Evolutionary conservation across 1,140 invertebrate species (phyloP), one percentile per base, ranked within the genome.

Genomic region (Euwallacea similis): DNA sequence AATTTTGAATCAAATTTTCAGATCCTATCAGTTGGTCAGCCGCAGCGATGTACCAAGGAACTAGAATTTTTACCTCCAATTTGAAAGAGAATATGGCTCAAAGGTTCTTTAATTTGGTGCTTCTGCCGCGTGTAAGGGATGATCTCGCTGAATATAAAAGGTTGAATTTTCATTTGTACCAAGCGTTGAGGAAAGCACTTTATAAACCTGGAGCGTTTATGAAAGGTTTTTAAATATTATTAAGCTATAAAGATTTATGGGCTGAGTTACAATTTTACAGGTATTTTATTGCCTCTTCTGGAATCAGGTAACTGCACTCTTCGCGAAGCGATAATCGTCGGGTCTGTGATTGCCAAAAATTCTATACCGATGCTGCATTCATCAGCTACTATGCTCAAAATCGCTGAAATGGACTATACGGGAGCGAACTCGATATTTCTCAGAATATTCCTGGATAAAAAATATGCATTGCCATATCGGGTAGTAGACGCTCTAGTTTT

Each of bases 181-280:
- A 95, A 86, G 96, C 97, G 7, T 77, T 99, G 11, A 88, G 90
- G 69, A 98, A 98, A 84, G 88, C 97, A 8, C 83, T 99, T 0
- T 99, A 94, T 81, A 99, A 99, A 81, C 97, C 98, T 54, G 95
- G 91, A 59, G 97, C 93, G n/a, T 99, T 99, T 78, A 98, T 98
- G 91, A 99, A 99, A 84, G 98, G 97, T 75, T 91, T 98, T 50
- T 63, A 50, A 41, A 11, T 55, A 54, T 63, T 63, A 63, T 61
- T 61, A 4, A 42, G 11, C 42, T 42, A 47, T 16, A 44, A 69
- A 53, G 21, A 33, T 33, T 33, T 33, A 2, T 33, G 4, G 21
- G 1, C 21, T 60, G 2, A 46, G 16, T 46, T 63, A 41, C 7
- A 10, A 64, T 47, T 63, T 78, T 76, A 73, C 50, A 76, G 74